Evolutionary conservation across 2,888 invertebrate genomes (phyloP).

Genomic region (Macrostomum cliftonense): DNA sequence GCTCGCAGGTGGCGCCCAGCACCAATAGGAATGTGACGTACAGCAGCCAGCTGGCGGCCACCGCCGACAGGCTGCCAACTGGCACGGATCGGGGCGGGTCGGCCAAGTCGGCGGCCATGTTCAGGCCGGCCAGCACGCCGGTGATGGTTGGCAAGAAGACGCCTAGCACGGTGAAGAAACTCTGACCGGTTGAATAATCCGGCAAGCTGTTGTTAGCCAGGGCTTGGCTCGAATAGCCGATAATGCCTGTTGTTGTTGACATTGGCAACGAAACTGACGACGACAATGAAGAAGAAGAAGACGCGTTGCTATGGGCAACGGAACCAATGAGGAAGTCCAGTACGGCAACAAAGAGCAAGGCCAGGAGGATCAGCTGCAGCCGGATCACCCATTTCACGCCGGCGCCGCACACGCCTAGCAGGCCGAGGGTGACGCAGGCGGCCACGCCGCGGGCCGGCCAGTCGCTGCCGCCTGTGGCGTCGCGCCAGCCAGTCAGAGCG

Average conservation of each 20-base stretch:
- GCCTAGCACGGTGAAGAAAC: constrained; percentile 87
- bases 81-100: constrained; percentile 81
- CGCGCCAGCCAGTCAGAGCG: too few relatives aligned
- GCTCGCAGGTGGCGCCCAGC: constrained; percentile 65
- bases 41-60: constrained; percentile 62
- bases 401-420: constrained; percentile 60
- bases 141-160: constrained; percentile 93
- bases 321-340: constrained; percentile 83
- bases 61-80: constrained; percentile 73
- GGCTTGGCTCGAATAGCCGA: too few relatives aligned
- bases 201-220: too few relatives aligned
- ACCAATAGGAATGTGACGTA: constrained; percentile 74
- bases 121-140: constrained; percentile 78
- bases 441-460: too few relatives aligned
- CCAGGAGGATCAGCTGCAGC: constrained; percentile 66
- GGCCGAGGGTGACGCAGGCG: too few relatives aligned
- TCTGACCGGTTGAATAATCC: constrained; percentile 40
- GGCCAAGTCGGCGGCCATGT: constrained; percentile 86
- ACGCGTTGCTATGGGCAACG: constrained; percentile 47
- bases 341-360: constrained; percentile 67
- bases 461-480: too few relatives aligned
- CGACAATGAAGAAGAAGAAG: constrained; percentile 34
- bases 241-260: too few relatives aligned
- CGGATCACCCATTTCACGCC: constrained; percentile 96
- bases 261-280: not conserved